Evolutionary conservation across 2,797 vertebrate species (phyloP).

Genomic region (Ataeniobius toweri): DNA sequence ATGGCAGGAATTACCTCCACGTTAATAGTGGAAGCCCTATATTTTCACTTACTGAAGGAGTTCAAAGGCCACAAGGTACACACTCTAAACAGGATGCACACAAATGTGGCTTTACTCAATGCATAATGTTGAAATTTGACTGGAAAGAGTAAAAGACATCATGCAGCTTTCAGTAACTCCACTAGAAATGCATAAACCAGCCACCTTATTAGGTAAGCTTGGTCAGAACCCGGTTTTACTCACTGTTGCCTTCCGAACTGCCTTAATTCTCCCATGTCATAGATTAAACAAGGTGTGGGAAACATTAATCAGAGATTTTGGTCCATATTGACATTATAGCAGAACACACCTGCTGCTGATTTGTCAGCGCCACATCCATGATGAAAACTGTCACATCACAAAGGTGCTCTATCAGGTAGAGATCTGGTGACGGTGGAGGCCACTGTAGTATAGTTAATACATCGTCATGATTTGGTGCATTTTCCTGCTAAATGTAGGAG

Average conservation of each 20-base stretch:
- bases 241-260: neutral
- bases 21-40: constrained; percentile 10
- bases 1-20: constrained; percentile 13
- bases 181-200: neutral
- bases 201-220: neutral
- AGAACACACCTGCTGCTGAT: too few relatives aligned
- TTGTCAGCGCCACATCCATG: too few relatives aligned
- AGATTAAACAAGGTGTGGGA: neutral
- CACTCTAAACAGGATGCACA: neutral
- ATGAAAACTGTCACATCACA: too few relatives aligned
- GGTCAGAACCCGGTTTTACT: neutral
- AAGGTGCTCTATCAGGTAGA: too few relatives aligned
- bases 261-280: neutral
- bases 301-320: neutral
- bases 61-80: neutral
- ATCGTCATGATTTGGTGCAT: neutral
- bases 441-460: neutral
- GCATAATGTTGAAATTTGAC: neutral
- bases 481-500: neutral
- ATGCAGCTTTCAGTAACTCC: neutral
- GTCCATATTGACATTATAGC: neutral
- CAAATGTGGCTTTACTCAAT: neutral
- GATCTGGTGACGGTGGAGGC: too few relatives aligned
- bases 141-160: neutral
- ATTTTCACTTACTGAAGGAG: neutral